A percentile compares a stretch with the other conserved stretches of the same genome.
These are phyloP conservation scores for Trichoplusia ni DNA, from an alignment of 1,140 invertebrate species.

Conservation along the genomic window DNA sequence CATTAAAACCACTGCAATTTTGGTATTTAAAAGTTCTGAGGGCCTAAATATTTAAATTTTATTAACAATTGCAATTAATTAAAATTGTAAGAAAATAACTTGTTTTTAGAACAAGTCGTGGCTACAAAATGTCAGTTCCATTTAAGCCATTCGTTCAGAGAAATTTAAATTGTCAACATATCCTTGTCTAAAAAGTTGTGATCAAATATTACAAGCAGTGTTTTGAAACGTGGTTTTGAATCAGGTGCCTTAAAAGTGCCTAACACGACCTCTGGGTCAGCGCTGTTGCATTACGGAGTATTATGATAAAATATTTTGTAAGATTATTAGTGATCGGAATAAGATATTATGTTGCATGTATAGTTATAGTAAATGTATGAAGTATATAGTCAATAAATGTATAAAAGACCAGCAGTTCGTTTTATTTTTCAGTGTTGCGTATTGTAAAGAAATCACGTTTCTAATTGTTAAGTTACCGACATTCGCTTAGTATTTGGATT, in stretches of 20 bases:
- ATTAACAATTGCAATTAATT: too few relatives aligned
- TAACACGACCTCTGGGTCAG: conserved; percentile 23
- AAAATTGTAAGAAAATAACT: too few relatives aligned
- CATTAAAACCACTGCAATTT: too few relatives aligned
- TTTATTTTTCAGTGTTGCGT: too few relatives aligned
- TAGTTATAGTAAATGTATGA: conserved; percentile 33
- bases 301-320: conserved; percentile 46
- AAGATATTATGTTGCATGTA: conserved; percentile 43
- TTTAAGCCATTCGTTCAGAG: too few relatives aligned
- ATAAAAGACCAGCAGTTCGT: conserved; percentile 38
- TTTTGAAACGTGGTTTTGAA: background rate
- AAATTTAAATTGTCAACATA: too few relatives aligned
- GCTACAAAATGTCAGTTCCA: too few relatives aligned
- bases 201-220: background rate
- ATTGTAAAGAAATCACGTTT: too few relatives aligned
- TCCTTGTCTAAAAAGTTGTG: background rate
- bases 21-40: background rate
- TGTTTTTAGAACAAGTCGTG: too few relatives aligned
- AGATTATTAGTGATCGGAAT: conserved; percentile 34
- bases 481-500: too few relatives aligned
- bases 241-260: conserved; percentile 48
- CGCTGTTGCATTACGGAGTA: conserved; percentile 61
- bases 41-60: background rate
- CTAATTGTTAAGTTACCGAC: too few relatives aligned
- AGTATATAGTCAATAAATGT: conserved; percentile 54